Evolutionary conservation across 2,797 vertebrate species (phyloP).

Genomic region (Amphiprion clarkii): DNA sequence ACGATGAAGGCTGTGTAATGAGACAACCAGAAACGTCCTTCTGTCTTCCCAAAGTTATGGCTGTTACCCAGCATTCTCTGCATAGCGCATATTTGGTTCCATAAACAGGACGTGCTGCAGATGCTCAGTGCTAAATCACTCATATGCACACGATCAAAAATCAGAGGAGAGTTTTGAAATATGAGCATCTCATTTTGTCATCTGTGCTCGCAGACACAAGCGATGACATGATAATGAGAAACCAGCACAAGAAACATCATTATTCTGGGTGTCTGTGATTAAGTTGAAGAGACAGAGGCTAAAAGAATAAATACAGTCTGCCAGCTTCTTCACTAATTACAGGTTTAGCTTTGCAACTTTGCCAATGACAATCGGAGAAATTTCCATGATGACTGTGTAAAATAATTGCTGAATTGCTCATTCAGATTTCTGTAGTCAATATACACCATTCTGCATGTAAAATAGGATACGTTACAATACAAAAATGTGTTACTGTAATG

Average conservation of each 20-base stretch:
- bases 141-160: neutral
- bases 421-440: constrained; percentile 25
- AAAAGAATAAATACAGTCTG: constrained; percentile 41
- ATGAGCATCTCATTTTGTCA: neutral
- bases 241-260: constrained; percentile 9
- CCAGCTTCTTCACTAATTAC: constrained; percentile 42
- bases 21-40: constrained; percentile 37
- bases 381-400: constrained; percentile 39
- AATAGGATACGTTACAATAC: constrained; percentile 27
- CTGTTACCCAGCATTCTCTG: constrained; percentile 20
- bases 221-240: constrained; percentile 7
- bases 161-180: neutral
- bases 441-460: constrained; percentile 5
- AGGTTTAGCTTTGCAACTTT: constrained; percentile 23
- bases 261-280: constrained; percentile 23
- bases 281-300: constrained; percentile 23
- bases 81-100: constrained; percentile 5
- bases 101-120: neutral
- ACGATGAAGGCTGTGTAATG: constrained; percentile 6
- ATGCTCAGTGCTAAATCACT: neutral
- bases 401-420: constrained; percentile 35
- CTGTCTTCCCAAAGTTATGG: constrained; percentile 19
- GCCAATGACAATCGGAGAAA: constrained; percentile 34
- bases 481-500: constrained; percentile 9
- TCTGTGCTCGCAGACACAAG: neutral